Base-by-base conservation (phyloP, 64 coral and sea anemone species). In the Catalaphyllia jardinei region DNA sequence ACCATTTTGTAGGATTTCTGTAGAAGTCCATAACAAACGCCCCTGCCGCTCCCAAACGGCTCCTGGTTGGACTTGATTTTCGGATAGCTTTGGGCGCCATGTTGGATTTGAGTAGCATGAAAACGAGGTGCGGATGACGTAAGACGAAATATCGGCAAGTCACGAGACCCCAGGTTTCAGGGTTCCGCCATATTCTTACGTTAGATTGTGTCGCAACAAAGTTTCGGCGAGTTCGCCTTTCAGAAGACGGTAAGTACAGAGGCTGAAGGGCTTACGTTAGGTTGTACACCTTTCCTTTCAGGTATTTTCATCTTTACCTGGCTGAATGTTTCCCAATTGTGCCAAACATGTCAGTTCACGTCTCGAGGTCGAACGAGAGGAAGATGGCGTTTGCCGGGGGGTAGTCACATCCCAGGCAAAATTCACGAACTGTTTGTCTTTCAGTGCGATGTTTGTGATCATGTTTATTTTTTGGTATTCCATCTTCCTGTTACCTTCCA, bases 1-100 rank as follows among this genome's bases (percentile, higher is more conserved):
- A 92, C 90, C 97, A 99, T 92, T 99, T 99, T 69, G 71, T 88
- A 77, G 97, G 97, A 89, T 99, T 76, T 95, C 87, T 92, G 86
- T 99, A 99, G 74, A 99, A 86, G 52, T 99, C 94, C 35, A 93
- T 83, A 35, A 99, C 62, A 73, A 94, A 93, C 16, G 91, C 87
- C 18, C 72, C 74, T n/a, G 88, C 30, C 73, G 88, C 83, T 9
- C 52, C 75, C 24, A 71, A 73, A 82, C 71, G 85, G 39, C 78
- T 73, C 85, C 91, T 95, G 33, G 76, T 64, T 8, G 79, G 60
- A 62, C 71, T 69, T 60, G 82, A 80, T 31, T 73, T 87, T 80
- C 79, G 72, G 61, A 88, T 91, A 2, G 90, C 79, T 62, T 99
- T 95, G 31, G 95, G 95, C 95, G 95, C 91, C 95, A 96, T 97